These are phyloP conservation scores for Dryomyza anilis DNA, from an alignment of 2,888 invertebrate genomes.

Conservation along the genomic window DNA sequence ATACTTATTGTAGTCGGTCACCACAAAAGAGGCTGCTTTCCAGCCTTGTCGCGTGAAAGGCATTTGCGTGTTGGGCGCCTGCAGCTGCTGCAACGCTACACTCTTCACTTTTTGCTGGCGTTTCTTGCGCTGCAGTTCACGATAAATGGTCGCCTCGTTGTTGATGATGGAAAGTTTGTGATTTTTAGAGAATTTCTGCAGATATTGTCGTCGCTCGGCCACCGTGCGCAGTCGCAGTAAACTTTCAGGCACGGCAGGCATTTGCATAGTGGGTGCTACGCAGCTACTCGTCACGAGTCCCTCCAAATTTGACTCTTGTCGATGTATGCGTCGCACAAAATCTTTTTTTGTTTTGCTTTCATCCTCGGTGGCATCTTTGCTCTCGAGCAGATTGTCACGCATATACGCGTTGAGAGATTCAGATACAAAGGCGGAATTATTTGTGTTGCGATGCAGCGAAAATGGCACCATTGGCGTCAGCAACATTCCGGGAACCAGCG, in stretches of 20 bases:
- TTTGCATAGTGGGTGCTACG: conserved; percentile 52
- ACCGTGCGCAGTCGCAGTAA: conserved; percentile 63
- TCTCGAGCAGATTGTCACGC: conserved; percentile 61
- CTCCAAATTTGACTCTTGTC: conserved; percentile 42
- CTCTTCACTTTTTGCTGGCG: conserved; percentile 51
- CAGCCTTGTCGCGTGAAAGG: conserved; percentile 58
- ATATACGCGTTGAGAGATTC: conserved; percentile 64
- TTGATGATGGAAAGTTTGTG: conserved; percentile 59
- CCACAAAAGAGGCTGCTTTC: conserved; percentile 57
- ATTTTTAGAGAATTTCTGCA: conserved; percentile 55
- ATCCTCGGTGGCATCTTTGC: conserved; percentile 36
- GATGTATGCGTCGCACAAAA: conserved; percentile 24
- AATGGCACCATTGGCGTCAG: conserved; percentile 55
- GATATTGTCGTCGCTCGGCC: conserved; percentile 63
- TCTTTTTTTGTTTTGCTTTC: conserved; percentile 29
- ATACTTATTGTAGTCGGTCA: conserved; percentile 55
- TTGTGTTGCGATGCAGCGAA: conserved; percentile 38
- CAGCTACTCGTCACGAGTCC: conserved; percentile 53
- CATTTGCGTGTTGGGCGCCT: conserved; percentile 45
- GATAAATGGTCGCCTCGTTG: conserved; percentile 57
- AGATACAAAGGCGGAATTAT: conserved; percentile 62
- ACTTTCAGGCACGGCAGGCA: conserved; percentile 55
- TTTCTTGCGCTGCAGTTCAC: conserved; percentile 54
- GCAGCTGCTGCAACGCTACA: conserved; percentile 47
- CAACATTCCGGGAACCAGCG: conserved; percentile 56